These are phyloP conservation scores for Camptogramma bilineatum DNA, from an alignment of 2,888 invertebrate genomes.

Conservation along the genomic window DNA sequence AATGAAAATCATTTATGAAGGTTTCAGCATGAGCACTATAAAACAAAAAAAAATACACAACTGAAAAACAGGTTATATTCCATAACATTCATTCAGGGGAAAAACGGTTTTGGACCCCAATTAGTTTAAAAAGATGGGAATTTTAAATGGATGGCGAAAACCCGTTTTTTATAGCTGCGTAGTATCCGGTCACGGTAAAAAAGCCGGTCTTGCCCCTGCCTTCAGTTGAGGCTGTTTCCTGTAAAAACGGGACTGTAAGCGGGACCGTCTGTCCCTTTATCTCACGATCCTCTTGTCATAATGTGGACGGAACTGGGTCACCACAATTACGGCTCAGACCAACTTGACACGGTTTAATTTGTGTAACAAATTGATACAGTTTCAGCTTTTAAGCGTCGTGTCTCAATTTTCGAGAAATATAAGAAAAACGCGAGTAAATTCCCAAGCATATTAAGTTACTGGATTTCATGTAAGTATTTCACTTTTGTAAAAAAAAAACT, in stretches of 20 bases:
- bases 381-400: slow-evolving; percentile 18
- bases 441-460: too few species aligned
- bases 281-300: slow-evolving; percentile 44
- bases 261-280: slow-evolving; percentile 42
- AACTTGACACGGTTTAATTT: slow-evolving; percentile 66
- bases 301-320: slow-evolving; percentile 67
- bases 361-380: slow-evolving; percentile 63
- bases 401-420: too few species aligned
- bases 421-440: too few species aligned
- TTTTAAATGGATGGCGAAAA: neutral
- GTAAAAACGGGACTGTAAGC: slow-evolving; percentile 39
- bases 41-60: too few species aligned
- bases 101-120: neutral
- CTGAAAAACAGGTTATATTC: too few species aligned
- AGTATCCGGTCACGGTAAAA: neutral
- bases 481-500: too few species aligned
- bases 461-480: too few species aligned
- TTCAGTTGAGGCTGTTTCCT: slow-evolving; percentile 32
- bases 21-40: too few species aligned
- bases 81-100: too few species aligned
- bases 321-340: slow-evolving; percentile 67
- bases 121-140: neutral
- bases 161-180: neutral
- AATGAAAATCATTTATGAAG: too few species aligned
- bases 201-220: slow-evolving; percentile 7